Evolutionary conservation across 2,113 vertebrate species (phyloP), one percentile per base, ranked within the genome.

Genomic region (Podarcis muralis): DNA sequence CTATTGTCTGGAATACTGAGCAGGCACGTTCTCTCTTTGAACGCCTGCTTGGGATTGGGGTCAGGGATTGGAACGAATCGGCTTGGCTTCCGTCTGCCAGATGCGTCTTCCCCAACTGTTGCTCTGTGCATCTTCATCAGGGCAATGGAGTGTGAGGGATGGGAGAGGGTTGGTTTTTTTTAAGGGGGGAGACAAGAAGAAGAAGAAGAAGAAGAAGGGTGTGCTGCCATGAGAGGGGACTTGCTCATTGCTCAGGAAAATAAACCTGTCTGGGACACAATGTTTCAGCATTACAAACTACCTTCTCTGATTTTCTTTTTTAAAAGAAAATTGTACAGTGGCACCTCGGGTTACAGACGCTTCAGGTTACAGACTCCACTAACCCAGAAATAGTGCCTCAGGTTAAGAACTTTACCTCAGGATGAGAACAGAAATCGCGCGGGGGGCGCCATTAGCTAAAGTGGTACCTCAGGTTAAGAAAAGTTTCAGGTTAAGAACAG

Each of bases 41-140:
- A 65, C 48, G 74, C 16, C 88, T 72, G 2, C 76, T 86, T 85
- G 90, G 81, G 88, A 86, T 35, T 74, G 94, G 89, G 91, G 83
- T 75, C 32, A 69, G 86, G 40, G 65, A 68, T 59, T 7, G 25
- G 89, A 83, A 90, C 84, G 69, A 79, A 76, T 23, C 65, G 0
- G 40, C 18, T 27, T 35, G 65, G 83, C 20, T 89, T 92, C 66
- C 37, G 59, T 23, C 20, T 0, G 6, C n/a, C 43, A 74, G 75
- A 78, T 6, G 20, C 62, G 12, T 37, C 20, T 13, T 79, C 23
- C 37, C 78, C 0, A 5, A 30, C 88, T 15, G 74, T 76, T 88
- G 91, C 37, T 22, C 0, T 27, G 59, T 5, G 90, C n/a, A 0
- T 76, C 85, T 53, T 74, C 62, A 6, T 65, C 77, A 0, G 0